Base-by-base conservation (phyloP, 1,140 invertebrate genomes). In the Triops cancriformis region DNA sequence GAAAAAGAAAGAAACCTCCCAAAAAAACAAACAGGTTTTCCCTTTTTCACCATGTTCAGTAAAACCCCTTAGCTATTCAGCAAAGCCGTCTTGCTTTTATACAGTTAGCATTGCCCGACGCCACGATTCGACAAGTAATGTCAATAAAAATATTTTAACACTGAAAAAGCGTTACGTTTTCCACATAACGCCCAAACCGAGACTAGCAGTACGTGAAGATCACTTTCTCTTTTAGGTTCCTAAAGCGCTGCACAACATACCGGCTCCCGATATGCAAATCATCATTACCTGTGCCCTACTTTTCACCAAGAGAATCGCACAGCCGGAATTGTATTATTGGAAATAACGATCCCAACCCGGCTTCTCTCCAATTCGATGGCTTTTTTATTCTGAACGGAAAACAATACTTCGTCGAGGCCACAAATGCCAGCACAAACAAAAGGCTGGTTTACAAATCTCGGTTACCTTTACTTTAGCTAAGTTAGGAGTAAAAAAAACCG, bases 1-100 rank as follows among this genome's bases (percentile, higher is more conserved):
- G 3, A 64, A 0, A 64, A 18, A 64, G 23, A 14, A 64, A 23
- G 23, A 64, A 64, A 64, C 18, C 23, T 64, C 7, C 0, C 18
- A 64, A 64, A 64, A n/a, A 64, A 64, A 64, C 3, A 37, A 64
- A 64, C 51, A 64, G 51, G 51, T 64, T 64, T 45, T 64, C 51
- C 51, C 23, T 23, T 23, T 18, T 64, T 14, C 23, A 6, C 51
- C 51, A 18, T 64, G 23, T 14, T 23, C 51, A 37, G 31, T 7
- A 2, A 37, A 37, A 37, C 31, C 31, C n/a, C 31, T 37, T 37
- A 37, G 7, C 31, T 37, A 37, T 37, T 37, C 2, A 2, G 31
- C 31, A 37, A 37, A 37, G 31, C 2, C 31, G 2, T 4, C 31
- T 37, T 37, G 31, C 31, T 37, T n/a, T 37, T 37, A 37, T 37